phyloP scores from a whole-genome alignment of 1,140 invertebrate genomes.

The Pseudomyrmex dendroicus region DNA sequence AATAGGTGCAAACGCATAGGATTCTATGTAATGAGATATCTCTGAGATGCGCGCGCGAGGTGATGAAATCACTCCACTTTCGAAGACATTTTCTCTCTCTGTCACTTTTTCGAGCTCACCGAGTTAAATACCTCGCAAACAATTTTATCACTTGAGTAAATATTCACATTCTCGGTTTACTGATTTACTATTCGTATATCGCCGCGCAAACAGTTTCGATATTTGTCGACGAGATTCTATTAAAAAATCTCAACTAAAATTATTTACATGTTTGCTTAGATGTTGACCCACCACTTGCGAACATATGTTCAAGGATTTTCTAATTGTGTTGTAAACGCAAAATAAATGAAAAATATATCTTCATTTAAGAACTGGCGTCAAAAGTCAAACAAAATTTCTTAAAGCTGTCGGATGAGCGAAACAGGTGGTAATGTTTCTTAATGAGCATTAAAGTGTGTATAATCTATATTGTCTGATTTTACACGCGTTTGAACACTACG shows the following conservation, averaged over 20 bases:
- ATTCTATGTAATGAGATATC: background rate
- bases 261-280: background rate
- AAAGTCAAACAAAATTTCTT: no score
- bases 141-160: conserved; percentile 71
- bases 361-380: no score
- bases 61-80: conserved; percentile 50
- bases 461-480: no score
- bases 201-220: background rate
- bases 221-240: background rate
- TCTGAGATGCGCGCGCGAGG: conserved; percentile 5
- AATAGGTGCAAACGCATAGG: conserved; percentile 7
- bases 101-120: conserved; percentile 30
- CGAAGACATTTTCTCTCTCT: conserved; percentile 30
- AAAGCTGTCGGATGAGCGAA: no score
- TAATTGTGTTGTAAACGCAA: no score
- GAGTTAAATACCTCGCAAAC: conserved; percentile 49
- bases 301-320: no score
- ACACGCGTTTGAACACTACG: no score
- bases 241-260: background rate
- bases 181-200: conserved; percentile 13
- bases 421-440: no score
- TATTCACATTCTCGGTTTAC: background rate
- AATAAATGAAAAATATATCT: no score
- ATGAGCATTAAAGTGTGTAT: no score
- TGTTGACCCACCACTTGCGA: background rate